Percentiles rank a stretch among this genome's conserved stretches.
phyloP scores from a whole-genome alignment of 2,888 invertebrate genomes.

The Cyaniris semiargus region DNA sequence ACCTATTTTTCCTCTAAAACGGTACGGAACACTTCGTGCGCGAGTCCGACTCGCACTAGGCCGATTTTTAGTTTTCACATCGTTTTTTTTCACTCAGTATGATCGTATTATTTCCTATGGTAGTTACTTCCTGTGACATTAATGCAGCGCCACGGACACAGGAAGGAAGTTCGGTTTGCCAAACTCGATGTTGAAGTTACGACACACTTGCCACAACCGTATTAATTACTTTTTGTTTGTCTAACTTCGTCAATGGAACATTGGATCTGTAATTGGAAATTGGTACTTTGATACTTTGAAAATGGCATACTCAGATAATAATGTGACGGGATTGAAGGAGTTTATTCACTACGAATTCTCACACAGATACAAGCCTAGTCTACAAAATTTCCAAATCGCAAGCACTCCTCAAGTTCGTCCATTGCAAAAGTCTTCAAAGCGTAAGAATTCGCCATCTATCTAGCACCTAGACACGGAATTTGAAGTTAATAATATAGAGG shows the following conservation, averaged over 20 bases:
- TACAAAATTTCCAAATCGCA: too few species aligned
- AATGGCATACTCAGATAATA: too few species aligned
- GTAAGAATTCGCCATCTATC: neutral
- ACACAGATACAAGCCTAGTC: too few species aligned
- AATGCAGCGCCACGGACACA: neutral
- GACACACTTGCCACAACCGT: neutral
- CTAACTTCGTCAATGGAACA: neutral
- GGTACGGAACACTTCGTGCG: too few species aligned
- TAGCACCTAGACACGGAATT: neutral
- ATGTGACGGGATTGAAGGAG: too few species aligned
- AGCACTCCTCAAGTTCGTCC: neutral
- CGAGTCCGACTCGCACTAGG: too few species aligned
- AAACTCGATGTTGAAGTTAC: neutral
- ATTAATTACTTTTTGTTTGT: constrained; percentile 5
- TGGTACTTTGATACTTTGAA: too few species aligned
- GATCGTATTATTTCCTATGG: neutral
- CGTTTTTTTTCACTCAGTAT: neutral
- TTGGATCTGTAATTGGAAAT: neutral
- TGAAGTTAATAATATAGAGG: neutral
- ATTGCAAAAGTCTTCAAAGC: neutral
- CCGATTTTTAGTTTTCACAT: neutral
- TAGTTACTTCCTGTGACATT: neutral
- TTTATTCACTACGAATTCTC: too few species aligned
- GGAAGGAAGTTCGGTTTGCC: constrained; percentile 9
- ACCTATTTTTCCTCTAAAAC: too few species aligned